phyloP scores from a whole-genome alignment of 92 coral and sea anemone species.

The Desmophyllum pertusum region DNA sequence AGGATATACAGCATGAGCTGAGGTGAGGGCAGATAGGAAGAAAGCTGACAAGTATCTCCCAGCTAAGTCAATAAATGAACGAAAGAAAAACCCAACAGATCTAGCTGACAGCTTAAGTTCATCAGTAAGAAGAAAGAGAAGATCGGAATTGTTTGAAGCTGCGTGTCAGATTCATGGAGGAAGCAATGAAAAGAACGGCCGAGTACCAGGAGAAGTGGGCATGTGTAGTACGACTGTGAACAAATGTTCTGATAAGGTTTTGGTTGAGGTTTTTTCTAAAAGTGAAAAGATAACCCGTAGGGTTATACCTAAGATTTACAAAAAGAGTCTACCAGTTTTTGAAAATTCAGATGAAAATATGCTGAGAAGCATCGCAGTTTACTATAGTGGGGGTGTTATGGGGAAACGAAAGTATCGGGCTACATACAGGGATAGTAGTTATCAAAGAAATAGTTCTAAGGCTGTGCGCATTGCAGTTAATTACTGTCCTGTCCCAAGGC shows the following conservation, averaged over 20 bases:
- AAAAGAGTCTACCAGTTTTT: slow-evolving; percentile 25
- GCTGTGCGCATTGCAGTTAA: slow-evolving; percentile 50
- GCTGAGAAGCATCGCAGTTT: slow-evolving; percentile 58
- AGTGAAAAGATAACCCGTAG: slow-evolving; percentile 31
- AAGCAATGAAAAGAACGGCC: slow-evolving; percentile 15
- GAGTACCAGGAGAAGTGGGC: slow-evolving; percentile 27
- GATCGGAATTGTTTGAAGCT: slow-evolving; percentile 41
- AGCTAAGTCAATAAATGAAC: slow-evolving; percentile 12
- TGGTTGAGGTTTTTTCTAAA: slow-evolving; percentile 32
- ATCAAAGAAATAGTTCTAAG: slow-evolving; percentile 14
- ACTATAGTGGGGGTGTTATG: slow-evolving; percentile 70
- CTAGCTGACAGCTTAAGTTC: slow-evolving; percentile 12
- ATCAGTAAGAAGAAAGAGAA: slow-evolving; percentile 22
- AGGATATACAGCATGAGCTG: slow-evolving; percentile 39
- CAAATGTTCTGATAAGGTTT: slow-evolving; percentile 23
- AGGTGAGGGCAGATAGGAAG: slow-evolving; percentile 19
- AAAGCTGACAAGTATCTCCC: slow-evolving; percentile 20
- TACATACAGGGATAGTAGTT: slow-evolving; percentile 47
- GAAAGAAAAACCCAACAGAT: slow-evolving; percentile 29
- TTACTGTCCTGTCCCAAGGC: slow-evolving; percentile 48
- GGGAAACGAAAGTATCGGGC: slow-evolving; percentile 65
- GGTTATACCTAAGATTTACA: slow-evolving; percentile 34
- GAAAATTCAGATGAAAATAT: slow-evolving; percentile 58
- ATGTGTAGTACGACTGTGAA: slow-evolving; percentile 25
- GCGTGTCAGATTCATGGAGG: slow-evolving; percentile 53